Evolutionary conservation across 2,113 vertebrate species (phyloP), one percentile per base, ranked within the genome.

Genomic region (Laticauda laticaudata): DNA sequence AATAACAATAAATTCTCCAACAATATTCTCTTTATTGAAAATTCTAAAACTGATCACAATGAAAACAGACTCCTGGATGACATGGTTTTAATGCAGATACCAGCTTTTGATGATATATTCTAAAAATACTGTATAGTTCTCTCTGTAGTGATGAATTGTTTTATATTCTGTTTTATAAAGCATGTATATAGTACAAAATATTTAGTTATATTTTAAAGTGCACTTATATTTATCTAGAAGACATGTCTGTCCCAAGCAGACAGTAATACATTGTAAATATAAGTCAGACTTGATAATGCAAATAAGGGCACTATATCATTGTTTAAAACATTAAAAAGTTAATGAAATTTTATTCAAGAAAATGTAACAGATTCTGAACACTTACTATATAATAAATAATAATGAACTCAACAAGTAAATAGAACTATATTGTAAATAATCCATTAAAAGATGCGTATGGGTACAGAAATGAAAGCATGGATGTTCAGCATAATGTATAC

Each of bases 201-300:
- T 39, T 56, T 39, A 24, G 10, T 39, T 57, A 12, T 56, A 23
- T 56, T 43, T 95, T 92, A 89, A 29, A 64, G 85, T 90, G 0
- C 88, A 89, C 3, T 87, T 0, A 86, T 86, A 91, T 48, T 94
- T 34, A 88, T 94, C 0, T 81, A 0, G 21, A 1, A 94, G 87
- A 86, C 51, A 45, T 87, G 23, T 48, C 92, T 94, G 85, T 90
- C 81, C 91, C 54, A 90, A 90, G 64, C n/a, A 93, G 90, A 34
- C 88, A 87, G 5, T 3, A 81, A 43, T 53, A 45, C 48, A 5
- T 43, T 56, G 2, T 93, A 94, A 94, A 86, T 96, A 5, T 93
- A 56, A 90, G 45, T 92, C 69, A 96, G 91, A 93, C 24, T 90
- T 90, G 64, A 39, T 90, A 26, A 95, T 26, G 34, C 26, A 54